Evolutionary conservation across 92 coral and sea anemone genomes (phyloP), one percentile per base, ranked within the genome.

Genomic region (Phenganax stokvisi): DNA sequence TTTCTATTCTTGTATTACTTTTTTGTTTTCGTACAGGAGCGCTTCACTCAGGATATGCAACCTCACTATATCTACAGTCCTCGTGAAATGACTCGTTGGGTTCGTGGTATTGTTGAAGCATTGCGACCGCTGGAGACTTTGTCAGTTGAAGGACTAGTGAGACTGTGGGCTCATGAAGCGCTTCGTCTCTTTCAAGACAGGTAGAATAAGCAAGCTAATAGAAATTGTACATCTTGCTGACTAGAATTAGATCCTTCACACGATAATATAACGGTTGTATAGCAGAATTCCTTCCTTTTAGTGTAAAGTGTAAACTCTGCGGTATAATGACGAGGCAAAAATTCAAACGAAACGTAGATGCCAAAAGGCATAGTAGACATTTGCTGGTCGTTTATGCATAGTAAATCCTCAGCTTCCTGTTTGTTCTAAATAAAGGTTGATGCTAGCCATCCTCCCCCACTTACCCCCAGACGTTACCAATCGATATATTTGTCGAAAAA

Each of bases 41-140:
- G 99, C 54, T 96, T 96, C 78, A 96, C 99, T 29, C 99, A 96
- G 79, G 99, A 96, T 87, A 96, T 96, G 99, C 99, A 96, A 87
- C 99, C 99, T 1, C 99, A 96, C 73, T 96, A 96, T 86, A 96
- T 96, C 88, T 96, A 96, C 99, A 92, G 97, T 69, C 99, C 99
- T 20, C 97, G 99, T 80, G 99, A 96, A 85, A 96, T 96, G 99
- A 89, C 94, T 0, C 90, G 99, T 12, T 96, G 99, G 99, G 99
- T 96, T 62, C 81, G 99, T 62, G 99, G 99, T 17, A 92, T 96
- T 75, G 92, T 92, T 76, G 99, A 96, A 83, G 99, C 99, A 16
- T 81, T 96, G 76, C 85, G 92, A 66, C 99, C 99, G 16, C 87
- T 96, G 56, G 99, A 96, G 76, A 90, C 93, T 7, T 86, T 96